Evolutionary conservation across 2,888 invertebrate species (phyloP), one percentile per base, ranked within the genome.

Genomic region (Lepidocyrtinus sp.): DNA sequence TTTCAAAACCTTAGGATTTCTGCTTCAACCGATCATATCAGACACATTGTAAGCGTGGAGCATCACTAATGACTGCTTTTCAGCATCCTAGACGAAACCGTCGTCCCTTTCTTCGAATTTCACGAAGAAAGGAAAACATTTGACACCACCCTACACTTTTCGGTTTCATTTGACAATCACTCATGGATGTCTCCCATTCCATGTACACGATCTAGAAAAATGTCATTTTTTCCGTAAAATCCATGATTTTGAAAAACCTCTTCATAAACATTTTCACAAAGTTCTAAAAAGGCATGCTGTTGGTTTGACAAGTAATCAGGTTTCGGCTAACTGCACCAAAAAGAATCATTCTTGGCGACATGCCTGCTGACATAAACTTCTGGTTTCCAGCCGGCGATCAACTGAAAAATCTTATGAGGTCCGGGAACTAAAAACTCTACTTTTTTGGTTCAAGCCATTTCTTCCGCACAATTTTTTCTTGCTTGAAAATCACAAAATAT

Each of bases 81-180:
- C 77, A 77, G 71, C 77, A 77, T 71, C 71, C 77, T 64, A 70
- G 21, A 75, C 62, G n/a, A n/a, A n/a, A n/a, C n/a, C n/a, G n/a
- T n/a, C n/a, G n/a, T n/a, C n/a, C n/a, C n/a, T n/a, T n/a, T n/a
- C n/a, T n/a, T n/a, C n/a, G n/a, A n/a, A n/a, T n/a, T n/a, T n/a
- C n/a, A n/a, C n/a, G 12, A 59, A 69, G 55, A 55, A 21, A 62
- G 36, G 27, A 12, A 21, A 61, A 45, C 55, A 77, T 70, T 70
- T 36, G 27, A 71, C 65, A 63, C 63, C 67, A 46, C 45, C 5
- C 68, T 25, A 24, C 36, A 71, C 22, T 36, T 12, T 26, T 25
- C 45, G 26, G 50, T 69, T 55, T 65, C 71, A 71, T 71, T 55
- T 71, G 77, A 70, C 65, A 71, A 64, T 70, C 76, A 70, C 65